phyloP scores from a whole-genome alignment of 2,113 vertebrate genomes.

The Otis tarda region DNA sequence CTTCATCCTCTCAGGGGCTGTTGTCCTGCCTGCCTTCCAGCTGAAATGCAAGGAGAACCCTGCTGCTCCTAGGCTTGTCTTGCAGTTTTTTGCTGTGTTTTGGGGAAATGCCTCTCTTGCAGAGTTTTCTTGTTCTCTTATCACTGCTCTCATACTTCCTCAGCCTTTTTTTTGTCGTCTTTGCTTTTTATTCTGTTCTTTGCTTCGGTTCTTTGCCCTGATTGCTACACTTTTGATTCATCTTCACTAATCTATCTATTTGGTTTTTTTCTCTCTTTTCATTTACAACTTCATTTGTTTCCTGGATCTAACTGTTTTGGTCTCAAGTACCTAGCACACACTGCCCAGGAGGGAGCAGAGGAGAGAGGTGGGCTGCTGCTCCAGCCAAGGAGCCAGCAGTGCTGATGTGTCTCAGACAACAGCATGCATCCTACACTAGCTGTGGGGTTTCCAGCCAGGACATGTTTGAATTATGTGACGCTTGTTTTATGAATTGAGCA shows the following conservation, averaged over 20 bases:
- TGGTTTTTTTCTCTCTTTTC: neutral
- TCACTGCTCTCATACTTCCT: neutral
- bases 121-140: neutral
- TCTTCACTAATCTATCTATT: neutral
- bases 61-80: neutral
- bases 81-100: neutral
- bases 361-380: neutral
- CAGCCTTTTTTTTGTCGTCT: neutral
- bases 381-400: accelerated
- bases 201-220: neutral
- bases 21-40: neutral
- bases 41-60: neutral
- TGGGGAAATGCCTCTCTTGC: neutral
- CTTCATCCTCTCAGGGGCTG: neutral
- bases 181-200: neutral
- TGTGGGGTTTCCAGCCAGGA: neutral
- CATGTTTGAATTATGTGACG: neutral
- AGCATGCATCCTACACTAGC: accelerated
- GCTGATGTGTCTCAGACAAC: accelerated
- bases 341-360: neutral
- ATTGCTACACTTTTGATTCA: neutral
- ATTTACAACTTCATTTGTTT: neutral
- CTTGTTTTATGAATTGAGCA: slow-evolving; percentile 10
- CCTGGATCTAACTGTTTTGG: accelerated
- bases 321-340: neutral